Conservation (phyloP, 2,113 vertebrate genomes). For the Callopanchax toddi region DNA sequence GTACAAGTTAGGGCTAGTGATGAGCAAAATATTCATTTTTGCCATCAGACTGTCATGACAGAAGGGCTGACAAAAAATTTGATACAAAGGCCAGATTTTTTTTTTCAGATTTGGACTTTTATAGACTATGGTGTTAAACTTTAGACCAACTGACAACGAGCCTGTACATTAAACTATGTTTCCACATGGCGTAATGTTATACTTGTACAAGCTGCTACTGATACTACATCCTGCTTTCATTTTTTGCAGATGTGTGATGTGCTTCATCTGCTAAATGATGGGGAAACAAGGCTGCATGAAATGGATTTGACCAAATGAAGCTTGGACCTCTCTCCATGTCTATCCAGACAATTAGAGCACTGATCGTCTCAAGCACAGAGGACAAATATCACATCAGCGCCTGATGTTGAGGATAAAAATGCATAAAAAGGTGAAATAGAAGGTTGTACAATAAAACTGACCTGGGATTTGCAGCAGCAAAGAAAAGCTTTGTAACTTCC, state of each 20-base stretch:
- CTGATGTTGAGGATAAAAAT: constrained; percentile 25
- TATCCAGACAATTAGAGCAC: constrained; percentile 63
- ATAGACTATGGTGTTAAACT: no score
- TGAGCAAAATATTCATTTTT: no score
- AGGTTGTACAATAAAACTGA: no score
- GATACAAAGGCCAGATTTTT: no score
- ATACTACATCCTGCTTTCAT: constrained; percentile 40
- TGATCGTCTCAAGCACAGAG: constrained; percentile 47
- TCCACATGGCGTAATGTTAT: not conserved
- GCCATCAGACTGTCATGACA: no score
- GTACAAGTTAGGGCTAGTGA: no score
- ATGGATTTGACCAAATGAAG: constrained; percentile 70
- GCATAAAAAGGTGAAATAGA: not conserved
- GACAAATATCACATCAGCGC: constrained; percentile 42
- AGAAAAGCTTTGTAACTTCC: not conserved
- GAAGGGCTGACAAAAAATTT: no score
- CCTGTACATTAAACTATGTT: no score
- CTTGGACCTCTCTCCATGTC: constrained; percentile 59
- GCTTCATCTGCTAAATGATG: constrained; percentile 73
- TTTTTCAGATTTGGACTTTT: no score
- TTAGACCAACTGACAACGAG: no score
- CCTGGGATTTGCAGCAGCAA: not conserved
- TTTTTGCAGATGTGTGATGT: constrained; percentile 74
- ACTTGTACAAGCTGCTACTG: constrained; percentile 12
- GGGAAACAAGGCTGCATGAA: constrained; percentile 65